phyloP scores from a whole-genome alignment of 2,888 invertebrate species.

The Campopleginae sp. region DNA sequence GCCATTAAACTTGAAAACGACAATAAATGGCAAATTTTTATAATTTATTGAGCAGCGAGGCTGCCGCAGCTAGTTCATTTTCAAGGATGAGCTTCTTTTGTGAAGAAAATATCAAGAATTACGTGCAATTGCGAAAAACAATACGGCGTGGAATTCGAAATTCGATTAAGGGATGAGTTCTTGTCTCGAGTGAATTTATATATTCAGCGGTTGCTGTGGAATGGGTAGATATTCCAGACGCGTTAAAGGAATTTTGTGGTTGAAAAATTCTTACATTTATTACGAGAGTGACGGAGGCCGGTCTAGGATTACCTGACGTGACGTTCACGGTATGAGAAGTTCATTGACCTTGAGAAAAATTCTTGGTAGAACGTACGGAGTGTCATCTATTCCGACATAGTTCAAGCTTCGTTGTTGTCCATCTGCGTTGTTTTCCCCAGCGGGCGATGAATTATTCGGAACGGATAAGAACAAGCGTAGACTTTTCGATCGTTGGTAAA shows the following conservation, averaged over 20 bases:
- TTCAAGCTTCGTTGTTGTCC: constrained; percentile 15
- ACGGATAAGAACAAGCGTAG: background rate
- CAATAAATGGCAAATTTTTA: background rate
- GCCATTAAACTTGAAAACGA: too few species aligned
- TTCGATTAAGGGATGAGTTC: background rate
- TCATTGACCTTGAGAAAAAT: constrained; percentile 48
- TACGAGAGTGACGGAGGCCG: background rate
- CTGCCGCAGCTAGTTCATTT: background rate
- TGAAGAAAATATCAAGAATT: background rate
- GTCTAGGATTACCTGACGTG: constrained; percentile 43
- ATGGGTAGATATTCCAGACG: background rate
- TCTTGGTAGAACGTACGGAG: constrained; percentile 9
- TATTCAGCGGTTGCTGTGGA: background rate
- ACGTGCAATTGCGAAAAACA: background rate
- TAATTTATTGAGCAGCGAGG: background rate
- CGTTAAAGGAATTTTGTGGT: constrained; percentile 25
- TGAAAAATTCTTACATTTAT: constrained; percentile 32
- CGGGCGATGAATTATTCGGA: background rate
- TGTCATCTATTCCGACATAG: constrained; percentile 22
- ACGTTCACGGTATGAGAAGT: constrained; percentile 42
- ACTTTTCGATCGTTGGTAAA: background rate
- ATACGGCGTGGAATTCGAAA: background rate
- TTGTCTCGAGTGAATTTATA: background rate
- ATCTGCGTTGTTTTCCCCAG: background rate
- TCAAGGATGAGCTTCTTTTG: background rate